Evolutionary conservation across 2,888 invertebrate species (phyloP).

Genomic region (Acleris holmiana): DNA sequence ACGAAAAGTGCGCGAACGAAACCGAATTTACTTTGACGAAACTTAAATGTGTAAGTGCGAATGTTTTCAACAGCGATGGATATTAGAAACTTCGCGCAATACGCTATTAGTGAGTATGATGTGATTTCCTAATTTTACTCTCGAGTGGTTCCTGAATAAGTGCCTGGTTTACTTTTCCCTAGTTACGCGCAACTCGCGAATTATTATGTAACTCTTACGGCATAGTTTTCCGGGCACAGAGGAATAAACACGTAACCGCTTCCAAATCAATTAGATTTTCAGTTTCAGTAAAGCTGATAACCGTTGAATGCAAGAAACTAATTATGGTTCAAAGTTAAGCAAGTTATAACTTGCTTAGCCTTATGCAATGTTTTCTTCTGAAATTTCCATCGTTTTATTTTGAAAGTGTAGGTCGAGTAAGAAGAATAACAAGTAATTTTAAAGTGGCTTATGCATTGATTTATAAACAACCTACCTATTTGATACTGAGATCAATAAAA

Average conservation of each 20-base stretch:
- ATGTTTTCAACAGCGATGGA: conserved; percentile 59
- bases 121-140: conserved; percentile 47
- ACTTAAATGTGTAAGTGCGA: conserved; percentile 63
- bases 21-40: conserved; percentile 52
- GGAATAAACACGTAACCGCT: conserved; percentile 1
- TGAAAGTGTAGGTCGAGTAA: not conserved
- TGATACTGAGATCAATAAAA: not conserved
- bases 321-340: not conserved
- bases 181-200: conserved; percentile 11
- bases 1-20: conserved; percentile 71
- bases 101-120: conserved; percentile 69
- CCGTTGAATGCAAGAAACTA: conserved; percentile 6
- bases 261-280: conserved; percentile 7
- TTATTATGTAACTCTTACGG: conserved; percentile 28
- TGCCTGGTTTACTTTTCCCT: not conserved
- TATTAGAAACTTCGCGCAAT: conserved; percentile 61
- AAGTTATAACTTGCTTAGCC: too few species aligned
- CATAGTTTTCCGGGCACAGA: conserved; percentile 13
- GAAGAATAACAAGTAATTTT: not conserved
- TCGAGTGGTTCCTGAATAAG: conserved; percentile 36
- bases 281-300: conserved; percentile 1
- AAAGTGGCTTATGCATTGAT: too few species aligned
- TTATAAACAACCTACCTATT: not conserved
- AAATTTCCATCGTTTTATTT: conserved; percentile 1
- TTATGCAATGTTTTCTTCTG: not conserved